phyloP scores from a whole-genome alignment of 2,888 invertebrate species.

The Yponomeuta evonymella region DNA sequence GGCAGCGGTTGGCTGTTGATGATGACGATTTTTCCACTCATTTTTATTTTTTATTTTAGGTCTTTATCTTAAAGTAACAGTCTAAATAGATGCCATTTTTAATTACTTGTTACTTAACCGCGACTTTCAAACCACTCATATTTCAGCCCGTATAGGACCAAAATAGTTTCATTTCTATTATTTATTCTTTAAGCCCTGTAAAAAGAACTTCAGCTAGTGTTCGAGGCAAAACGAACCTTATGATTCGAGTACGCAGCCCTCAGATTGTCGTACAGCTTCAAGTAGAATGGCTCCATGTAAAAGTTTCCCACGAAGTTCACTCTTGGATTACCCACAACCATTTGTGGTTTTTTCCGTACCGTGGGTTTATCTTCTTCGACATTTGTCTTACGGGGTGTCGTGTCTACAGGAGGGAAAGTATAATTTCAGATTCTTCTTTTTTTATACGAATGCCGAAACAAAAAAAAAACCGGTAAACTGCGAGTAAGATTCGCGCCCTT shows the following conservation, averaged over 20 bases:
- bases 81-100: too few species aligned
- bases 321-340: slow-evolving; percentile 49
- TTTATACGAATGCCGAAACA: not conserved
- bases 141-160: too few species aligned
- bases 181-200: not conserved
- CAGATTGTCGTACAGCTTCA: slow-evolving; percentile 88
- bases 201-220: not conserved
- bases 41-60: too few species aligned
- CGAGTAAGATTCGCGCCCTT: too few species aligned
- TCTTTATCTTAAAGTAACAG: too few species aligned
- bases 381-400: slow-evolving; percentile 39
- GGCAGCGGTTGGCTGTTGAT: too few species aligned
- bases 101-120: too few species aligned
- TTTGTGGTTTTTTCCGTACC: slow-evolving; percentile 41
- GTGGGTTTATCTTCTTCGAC: slow-evolving; percentile 58
- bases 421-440: not conserved
- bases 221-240: slow-evolving; percentile 79
- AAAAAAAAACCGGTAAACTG: not conserved
- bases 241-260: slow-evolving; percentile 91
- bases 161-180: too few species aligned
- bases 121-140: too few species aligned
- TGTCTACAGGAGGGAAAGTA: slow-evolving; percentile 32
- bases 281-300: slow-evolving; percentile 84
- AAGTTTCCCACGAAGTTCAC: slow-evolving; percentile 77
- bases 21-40: too few species aligned